Conservation (phyloP, 2,888 invertebrate genomes). For the Tricholauxania praeusta region DNA sequence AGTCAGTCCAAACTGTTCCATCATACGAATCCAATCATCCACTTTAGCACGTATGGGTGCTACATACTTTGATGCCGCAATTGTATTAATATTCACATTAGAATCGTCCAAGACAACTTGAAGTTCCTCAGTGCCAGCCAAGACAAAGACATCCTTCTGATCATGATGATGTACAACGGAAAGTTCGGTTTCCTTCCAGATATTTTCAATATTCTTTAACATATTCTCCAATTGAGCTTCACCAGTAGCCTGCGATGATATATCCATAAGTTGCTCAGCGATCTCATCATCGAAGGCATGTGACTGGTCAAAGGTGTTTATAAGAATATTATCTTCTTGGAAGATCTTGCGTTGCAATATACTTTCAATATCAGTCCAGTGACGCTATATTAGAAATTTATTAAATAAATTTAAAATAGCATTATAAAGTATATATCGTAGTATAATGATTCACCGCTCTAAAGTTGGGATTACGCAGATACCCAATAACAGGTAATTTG, state of each 20-base stretch:
- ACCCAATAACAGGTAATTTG: conserved; percentile 84
- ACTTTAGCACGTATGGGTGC: conserved; percentile 86
- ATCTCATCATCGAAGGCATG: conserved; percentile 77
- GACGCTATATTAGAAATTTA: conserved; percentile 69
- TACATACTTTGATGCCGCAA: conserved; percentile 87
- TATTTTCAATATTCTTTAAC: conserved; percentile 85
- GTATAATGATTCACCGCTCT: conserved; percentile 68
- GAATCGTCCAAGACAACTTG: conserved; percentile 87
- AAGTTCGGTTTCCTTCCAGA: conserved; percentile 86
- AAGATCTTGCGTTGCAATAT: conserved; percentile 80
- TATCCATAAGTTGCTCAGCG: conserved; percentile 82
- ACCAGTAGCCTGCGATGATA: conserved; percentile 89
- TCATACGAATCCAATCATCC: conserved; percentile 82
- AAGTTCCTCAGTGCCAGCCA: conserved; percentile 88
- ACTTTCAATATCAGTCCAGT: conserved; percentile 87
- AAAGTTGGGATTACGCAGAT: conserved; percentile 83
- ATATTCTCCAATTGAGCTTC: conserved; percentile 86
- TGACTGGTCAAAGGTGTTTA: conserved; percentile 77
- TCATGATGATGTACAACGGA: conserved; percentile 84
- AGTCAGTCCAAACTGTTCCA: conserved; percentile 83
- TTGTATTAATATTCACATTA: conserved; percentile 87
- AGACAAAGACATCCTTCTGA: conserved; percentile 83
- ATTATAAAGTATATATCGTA: neutral
- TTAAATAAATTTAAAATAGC: neutral
- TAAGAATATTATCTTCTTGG: conserved; percentile 75